phyloP scores from a whole-genome alignment of 2,888 invertebrate genomes.

The Autographa gamma region DNA sequence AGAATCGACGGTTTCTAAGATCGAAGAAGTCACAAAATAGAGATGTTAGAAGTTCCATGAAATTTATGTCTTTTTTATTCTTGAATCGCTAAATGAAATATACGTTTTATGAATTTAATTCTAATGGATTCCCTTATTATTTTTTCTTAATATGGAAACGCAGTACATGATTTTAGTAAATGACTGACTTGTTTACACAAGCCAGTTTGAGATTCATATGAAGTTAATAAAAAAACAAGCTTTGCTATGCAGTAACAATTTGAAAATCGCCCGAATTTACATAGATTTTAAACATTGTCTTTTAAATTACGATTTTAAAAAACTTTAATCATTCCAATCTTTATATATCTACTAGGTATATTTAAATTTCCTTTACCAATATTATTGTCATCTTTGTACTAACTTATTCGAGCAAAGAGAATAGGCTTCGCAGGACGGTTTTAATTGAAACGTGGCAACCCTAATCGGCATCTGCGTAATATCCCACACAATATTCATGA shows the following conservation, averaged over 20 bases:
- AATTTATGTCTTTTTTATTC: neutral
- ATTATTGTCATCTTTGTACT: slow-evolving; percentile 83
- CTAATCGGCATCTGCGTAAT: slow-evolving; percentile 25
- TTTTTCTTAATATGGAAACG: slow-evolving; percentile 1
- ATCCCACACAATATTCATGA: slow-evolving; percentile 12
- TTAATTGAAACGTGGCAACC: slow-evolving; percentile 46
- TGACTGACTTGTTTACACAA: slow-evolving; percentile 19
- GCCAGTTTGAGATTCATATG: slow-evolving; percentile 52
- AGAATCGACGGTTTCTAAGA: slow-evolving; percentile 20
- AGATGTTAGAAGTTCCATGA: slow-evolving; percentile 10
- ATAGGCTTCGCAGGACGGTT: slow-evolving; percentile 72
- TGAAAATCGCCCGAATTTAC: slow-evolving; percentile 17
- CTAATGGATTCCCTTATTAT: neutral
- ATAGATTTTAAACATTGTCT: slow-evolving; percentile 8
- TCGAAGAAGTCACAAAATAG: slow-evolving; percentile 9
- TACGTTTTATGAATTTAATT: neutral
- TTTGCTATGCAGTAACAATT: slow-evolving; percentile 25
- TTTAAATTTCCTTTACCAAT: slow-evolving; percentile 61
- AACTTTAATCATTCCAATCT: slow-evolving; percentile 26
- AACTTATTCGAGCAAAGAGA: slow-evolving; percentile 60
- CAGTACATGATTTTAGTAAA: slow-evolving; percentile 6
- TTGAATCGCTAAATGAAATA: neutral
- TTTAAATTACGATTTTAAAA: slow-evolving; percentile 21
- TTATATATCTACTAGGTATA: slow-evolving; percentile 23
- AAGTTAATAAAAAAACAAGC: slow-evolving; percentile 21